A percentile compares a stretch with the other conserved stretches of the same genome.
These are phyloP conservation scores for Periophthalmus magnuspinnatus DNA, from an alignment of 2,797 vertebrate genomes.

Conservation along the genomic window DNA sequence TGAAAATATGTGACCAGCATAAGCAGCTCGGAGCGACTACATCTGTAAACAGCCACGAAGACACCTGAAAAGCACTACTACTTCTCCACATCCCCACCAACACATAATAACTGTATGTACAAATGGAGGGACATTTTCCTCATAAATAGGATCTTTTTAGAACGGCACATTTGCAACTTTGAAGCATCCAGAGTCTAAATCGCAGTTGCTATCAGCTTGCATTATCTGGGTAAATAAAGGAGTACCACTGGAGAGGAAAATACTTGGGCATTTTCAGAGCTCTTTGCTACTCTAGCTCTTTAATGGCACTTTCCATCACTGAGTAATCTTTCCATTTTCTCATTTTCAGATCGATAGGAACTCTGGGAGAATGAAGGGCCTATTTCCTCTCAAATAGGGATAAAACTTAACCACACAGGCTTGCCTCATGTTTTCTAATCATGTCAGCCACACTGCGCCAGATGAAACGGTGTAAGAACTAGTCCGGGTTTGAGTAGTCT, in stretches of 20 bases:
- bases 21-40: neutral
- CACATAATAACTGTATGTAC: neutral
- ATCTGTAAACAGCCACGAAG: neutral
- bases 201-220: conserved; percentile 20
- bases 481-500: conserved; percentile 43
- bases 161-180: conserved; percentile 3
- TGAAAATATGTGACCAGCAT: conserved; percentile 13
- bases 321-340: conserved; percentile 70
- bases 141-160: neutral
- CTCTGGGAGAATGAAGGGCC: conserved; percentile 64
- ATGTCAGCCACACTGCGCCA: conserved; percentile 50
- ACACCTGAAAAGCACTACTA: neutral
- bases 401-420: conserved; percentile 60
- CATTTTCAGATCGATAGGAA: conserved; percentile 67
- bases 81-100: neutral
- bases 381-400: conserved; percentile 69
- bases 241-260: conserved; percentile 54
- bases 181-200: conserved; percentile 4
- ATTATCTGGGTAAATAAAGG: conserved; percentile 37
- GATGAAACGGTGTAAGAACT: conserved; percentile 45
- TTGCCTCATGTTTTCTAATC: conserved; percentile 67
- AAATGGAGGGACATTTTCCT: neutral
- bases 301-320: conserved; percentile 65
- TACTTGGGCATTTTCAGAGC: conserved; percentile 46
- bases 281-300: conserved; percentile 41